Evolutionary conservation across 2,888 invertebrate genomes (phyloP).

Genomic region (Lepidocyrtinus sp.): DNA sequence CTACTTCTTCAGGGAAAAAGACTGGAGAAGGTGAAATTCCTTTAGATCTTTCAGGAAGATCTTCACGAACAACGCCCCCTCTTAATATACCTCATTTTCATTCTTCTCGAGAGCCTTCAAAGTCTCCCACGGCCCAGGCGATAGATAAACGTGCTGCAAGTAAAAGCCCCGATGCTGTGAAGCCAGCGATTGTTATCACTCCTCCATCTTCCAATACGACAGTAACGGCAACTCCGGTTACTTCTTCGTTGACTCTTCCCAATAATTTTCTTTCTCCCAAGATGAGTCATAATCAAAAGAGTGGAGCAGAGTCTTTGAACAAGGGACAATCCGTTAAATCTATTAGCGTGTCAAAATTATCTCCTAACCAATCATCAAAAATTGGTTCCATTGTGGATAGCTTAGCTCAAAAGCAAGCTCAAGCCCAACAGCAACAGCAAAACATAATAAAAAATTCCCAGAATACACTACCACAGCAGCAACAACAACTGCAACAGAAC

Average conservation of each 20-base stretch:
- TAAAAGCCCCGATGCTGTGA: conserved; percentile 36
- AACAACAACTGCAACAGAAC: conserved; percentile 26
- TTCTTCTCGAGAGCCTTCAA: conserved; percentile 39
- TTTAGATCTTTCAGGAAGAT: conserved; percentile 61
- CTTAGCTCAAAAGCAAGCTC: conserved; percentile 66
- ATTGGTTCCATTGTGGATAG: conserved; percentile 68
- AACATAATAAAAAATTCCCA: no score
- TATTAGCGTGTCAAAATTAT: conserved; percentile 54
- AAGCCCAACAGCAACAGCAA: conserved; percentile 58
- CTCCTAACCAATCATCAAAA: conserved; percentile 54
- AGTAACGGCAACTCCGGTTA: conserved; percentile 3
- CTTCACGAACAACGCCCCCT: conserved; percentile 50
- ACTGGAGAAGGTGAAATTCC: conserved; percentile 51
- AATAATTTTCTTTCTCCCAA: conserved; percentile 44
- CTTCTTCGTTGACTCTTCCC: neutral
- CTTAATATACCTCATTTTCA: conserved; percentile 35
- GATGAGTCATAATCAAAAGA: conserved; percentile 31
- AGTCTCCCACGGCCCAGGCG: conserved; percentile 36
- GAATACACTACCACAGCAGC: conserved; percentile 26
- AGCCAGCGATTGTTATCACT: conserved; percentile 24
- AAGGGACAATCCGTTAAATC: conserved; percentile 47
- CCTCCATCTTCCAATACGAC: conserved; percentile 9
- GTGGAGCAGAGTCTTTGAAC: conserved; percentile 23
- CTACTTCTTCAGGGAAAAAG: conserved; percentile 33
- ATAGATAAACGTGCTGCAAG: conserved; percentile 21